A percentile compares a stretch with the other conserved stretches of the same genome.
Evolutionary conservation across 2,113 vertebrate genomes (phyloP).

Genomic region (Antechinus flavipes): DNA sequence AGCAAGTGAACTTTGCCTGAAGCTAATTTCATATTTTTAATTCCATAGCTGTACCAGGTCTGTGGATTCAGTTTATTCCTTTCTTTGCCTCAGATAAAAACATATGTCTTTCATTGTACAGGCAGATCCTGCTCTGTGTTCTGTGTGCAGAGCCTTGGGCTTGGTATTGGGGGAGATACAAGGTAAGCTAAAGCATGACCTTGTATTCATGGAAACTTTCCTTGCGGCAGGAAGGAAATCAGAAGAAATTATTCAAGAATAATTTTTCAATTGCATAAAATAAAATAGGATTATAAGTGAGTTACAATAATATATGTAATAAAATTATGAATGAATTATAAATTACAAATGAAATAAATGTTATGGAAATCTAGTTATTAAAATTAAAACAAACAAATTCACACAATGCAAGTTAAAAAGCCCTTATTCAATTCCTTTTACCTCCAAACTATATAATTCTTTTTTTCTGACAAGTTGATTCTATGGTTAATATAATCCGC

Average conservation of each 20-base stretch:
- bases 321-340: no score
- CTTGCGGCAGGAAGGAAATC: not conserved
- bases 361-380: not conserved
- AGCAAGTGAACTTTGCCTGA: not conserved
- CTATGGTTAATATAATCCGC: not conserved
- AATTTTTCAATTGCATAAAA: not conserved
- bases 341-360: not conserved
- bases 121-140: not conserved
- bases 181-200: not conserved
- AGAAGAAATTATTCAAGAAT: not conserved
- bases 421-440: not conserved
- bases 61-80: not conserved
- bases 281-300: not conserved
- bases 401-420: not conserved
- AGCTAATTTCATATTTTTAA: not conserved
- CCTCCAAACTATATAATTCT: not conserved
- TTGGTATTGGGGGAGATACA: not conserved
- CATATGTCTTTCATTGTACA: not conserved
- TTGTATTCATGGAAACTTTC: not conserved
- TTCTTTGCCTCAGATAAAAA: not conserved
- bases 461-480: not conserved
- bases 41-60: not conserved
- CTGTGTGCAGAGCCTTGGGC: not conserved
- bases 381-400: not conserved
- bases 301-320: not conserved